Conservation (phyloP, 2,113 vertebrate genomes). For the Cavia porcellus region DNA sequence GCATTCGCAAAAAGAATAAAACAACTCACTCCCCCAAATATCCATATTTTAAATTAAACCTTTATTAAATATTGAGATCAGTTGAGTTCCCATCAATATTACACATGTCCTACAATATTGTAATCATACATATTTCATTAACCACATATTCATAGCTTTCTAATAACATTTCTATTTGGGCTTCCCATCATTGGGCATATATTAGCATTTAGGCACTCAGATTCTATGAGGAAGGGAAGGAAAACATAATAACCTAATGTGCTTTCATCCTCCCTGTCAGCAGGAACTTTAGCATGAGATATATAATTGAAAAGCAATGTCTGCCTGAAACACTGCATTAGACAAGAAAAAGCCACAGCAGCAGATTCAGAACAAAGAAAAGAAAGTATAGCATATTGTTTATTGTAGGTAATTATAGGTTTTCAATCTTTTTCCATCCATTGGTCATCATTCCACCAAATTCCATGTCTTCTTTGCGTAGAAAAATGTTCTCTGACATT, state of each 20-base stretch:
- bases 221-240: constrained; percentile 79
- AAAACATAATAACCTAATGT: constrained; percentile 66
- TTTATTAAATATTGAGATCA: constrained; percentile 89
- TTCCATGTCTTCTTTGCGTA: constrained; percentile 64
- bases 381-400: constrained; percentile 82
- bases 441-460: constrained; percentile 83
- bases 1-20: constrained; percentile 82
- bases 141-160: constrained; percentile 84
- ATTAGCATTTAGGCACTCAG: constrained; percentile 86
- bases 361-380: constrained; percentile 67
- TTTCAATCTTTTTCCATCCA: constrained; percentile 83
- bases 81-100: constrained; percentile 81
- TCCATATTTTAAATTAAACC: constrained; percentile 82
- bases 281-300: constrained; percentile 83
- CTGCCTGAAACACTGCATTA: constrained; percentile 81
- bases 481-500: constrained; percentile 70
- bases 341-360: constrained; percentile 69
- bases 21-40: constrained; percentile 64
- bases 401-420: constrained; percentile 85
- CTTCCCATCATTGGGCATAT: constrained; percentile 83
- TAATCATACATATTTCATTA: constrained; percentile 88
- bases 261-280: constrained; percentile 83
- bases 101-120: constrained; percentile 83
- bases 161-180: constrained; percentile 87
- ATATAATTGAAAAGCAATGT: constrained; percentile 86